A percentile compares a stretch with the other conserved stretches of the same genome.
These are phyloP conservation scores for Meta bourneti DNA, from an alignment of 2,888 invertebrate species.

Conservation along the genomic window DNA sequence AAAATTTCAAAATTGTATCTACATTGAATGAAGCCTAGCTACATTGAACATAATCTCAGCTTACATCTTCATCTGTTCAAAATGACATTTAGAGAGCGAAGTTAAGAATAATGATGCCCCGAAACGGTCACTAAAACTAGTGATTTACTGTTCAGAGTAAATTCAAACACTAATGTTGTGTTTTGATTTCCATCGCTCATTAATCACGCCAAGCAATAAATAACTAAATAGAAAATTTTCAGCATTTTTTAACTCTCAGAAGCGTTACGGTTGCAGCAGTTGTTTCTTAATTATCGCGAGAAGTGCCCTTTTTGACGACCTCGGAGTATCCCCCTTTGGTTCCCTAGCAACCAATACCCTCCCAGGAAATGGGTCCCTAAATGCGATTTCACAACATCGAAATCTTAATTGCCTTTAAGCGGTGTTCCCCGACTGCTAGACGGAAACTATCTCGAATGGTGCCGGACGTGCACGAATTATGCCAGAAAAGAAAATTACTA, in stretches of 20 bases:
- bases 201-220: not conserved
- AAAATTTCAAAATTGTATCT: too few relatives aligned
- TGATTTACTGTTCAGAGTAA: too few relatives aligned
- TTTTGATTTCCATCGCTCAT: not conserved
- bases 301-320: not conserved
- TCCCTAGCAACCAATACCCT: not conserved
- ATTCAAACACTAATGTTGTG: not conserved
- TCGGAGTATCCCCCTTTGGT: not conserved
- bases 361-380: not conserved
- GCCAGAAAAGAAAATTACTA: not conserved
- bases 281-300: not conserved
- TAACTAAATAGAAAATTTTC: not conserved
- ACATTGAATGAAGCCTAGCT: too few relatives aligned
- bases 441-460: not conserved
- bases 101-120: too few relatives aligned
- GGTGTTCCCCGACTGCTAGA: not conserved
- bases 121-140: too few relatives aligned
- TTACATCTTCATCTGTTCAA: too few relatives aligned
- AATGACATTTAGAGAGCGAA: too few relatives aligned
- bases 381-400: not conserved
- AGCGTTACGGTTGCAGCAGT: not conserved
- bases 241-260: not conserved
- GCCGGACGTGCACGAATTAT: not conserved
- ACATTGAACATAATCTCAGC: too few relatives aligned
- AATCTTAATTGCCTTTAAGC: slow-evolving; percentile 1